Percentiles rank a stretch among this genome's conserved stretches.
phyloP scores from a whole-genome alignment of 2,888 invertebrate species.

The Pediacus dermestoides region DNA sequence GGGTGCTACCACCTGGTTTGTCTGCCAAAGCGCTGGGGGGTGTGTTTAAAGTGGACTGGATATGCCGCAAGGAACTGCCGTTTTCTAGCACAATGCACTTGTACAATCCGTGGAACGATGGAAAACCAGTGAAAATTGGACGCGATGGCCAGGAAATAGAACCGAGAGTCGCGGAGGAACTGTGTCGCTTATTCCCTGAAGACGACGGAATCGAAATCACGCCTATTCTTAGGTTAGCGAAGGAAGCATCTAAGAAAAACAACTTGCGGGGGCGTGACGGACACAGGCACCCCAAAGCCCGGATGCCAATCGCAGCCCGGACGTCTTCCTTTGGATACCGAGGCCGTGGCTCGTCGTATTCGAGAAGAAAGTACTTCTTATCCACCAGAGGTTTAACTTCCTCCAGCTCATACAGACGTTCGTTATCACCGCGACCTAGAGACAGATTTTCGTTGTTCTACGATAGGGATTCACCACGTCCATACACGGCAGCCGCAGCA shows the following conservation, averaged over 20 bases:
- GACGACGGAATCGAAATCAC: constrained; percentile 90
- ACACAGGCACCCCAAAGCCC: constrained; percentile 46
- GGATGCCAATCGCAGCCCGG: constrained; percentile 52
- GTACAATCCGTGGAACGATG: constrained; percentile 97
- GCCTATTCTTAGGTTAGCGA: constrained; percentile 79
- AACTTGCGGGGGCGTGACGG: constrained; percentile 51
- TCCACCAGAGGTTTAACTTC: constrained; percentile 61
- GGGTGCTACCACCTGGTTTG: constrained; percentile 92
- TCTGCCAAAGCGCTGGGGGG: constrained; percentile 92
- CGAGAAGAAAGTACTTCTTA: constrained; percentile 62
- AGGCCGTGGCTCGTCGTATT: constrained; percentile 53
- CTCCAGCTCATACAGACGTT: constrained; percentile 55
- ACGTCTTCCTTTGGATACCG: constrained; percentile 53
- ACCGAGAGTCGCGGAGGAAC: constrained; percentile 89
- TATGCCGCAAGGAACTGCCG: constrained; percentile 89
- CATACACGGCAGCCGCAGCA: constrained; percentile 60
- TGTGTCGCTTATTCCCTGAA: constrained; percentile 90
- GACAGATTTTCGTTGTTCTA: constrained; percentile 63
- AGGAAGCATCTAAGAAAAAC: constrained; percentile 70
- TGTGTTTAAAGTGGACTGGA: constrained; percentile 96
- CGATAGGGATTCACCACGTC: constrained; percentile 53
- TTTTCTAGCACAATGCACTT: constrained; percentile 90
- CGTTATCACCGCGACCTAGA: constrained; percentile 58
- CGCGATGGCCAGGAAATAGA: constrained; percentile 98
- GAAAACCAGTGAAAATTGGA: constrained; percentile 98